These are phyloP conservation scores for Caenorhabditis brenneri DNA, from an alignment of 1,140 invertebrate species.

Conservation along the genomic window DNA sequence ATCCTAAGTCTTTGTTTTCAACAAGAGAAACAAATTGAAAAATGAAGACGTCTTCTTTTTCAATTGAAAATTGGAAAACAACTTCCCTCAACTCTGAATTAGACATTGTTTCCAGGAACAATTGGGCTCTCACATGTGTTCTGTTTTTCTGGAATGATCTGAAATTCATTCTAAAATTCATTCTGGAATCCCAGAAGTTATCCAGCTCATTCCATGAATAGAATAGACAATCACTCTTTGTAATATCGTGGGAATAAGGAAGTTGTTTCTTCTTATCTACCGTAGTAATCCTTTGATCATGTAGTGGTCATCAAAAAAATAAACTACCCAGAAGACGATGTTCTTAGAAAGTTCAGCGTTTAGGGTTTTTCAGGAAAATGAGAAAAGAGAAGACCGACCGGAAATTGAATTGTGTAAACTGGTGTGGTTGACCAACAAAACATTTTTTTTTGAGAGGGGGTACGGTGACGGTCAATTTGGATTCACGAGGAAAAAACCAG, in stretches of 20 bases:
- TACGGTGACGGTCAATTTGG: background rate
- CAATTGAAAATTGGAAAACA: background rate
- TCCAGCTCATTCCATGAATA: background rate
- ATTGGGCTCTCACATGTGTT: background rate
- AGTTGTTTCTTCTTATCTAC: background rate
- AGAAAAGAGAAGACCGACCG: background rate
- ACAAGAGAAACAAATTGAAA: background rate
- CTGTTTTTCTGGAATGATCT: background rate
- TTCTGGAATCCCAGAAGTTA: background rate
- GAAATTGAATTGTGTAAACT: constrained; percentile 16
- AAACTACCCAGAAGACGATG: background rate
- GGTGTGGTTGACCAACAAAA: background rate
- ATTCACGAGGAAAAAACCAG: no score
- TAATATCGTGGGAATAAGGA: background rate
- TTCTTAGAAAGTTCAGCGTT: constrained; percentile 15
- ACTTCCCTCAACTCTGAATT: background rate
- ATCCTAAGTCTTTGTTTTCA: background rate
- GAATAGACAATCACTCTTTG: background rate
- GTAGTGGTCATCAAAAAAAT: background rate
- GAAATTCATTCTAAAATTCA: no score
- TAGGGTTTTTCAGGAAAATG: background rate
- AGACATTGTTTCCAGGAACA: background rate
- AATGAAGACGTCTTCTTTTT: background rate
- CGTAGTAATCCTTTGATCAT: background rate
- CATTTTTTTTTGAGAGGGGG: background rate